A percentile compares a stretch with the other conserved stretches of the same genome.
phyloP scores from a whole-genome alignment of 2,888 invertebrate species.

The Bellardia bayeri region DNA sequence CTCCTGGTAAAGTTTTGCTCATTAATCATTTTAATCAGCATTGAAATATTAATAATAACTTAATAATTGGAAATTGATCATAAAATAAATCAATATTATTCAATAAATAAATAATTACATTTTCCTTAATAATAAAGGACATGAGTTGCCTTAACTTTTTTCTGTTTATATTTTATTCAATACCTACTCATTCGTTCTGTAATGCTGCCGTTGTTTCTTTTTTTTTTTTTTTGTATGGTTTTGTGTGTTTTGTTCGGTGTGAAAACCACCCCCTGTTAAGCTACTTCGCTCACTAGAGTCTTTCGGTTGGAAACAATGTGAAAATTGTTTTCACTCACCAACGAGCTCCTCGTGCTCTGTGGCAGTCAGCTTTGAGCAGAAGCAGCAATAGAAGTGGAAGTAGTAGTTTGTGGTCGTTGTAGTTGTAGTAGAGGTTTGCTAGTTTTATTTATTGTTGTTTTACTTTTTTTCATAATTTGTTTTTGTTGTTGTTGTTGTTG shows the following conservation, averaged over 20 bases:
- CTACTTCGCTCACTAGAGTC: slow-evolving; percentile 7
- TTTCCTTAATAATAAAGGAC: neutral
- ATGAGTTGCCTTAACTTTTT: slow-evolving; percentile 4
- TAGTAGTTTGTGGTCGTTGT: slow-evolving; percentile 19
- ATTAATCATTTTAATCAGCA: neutral
- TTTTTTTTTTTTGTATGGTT: too few species aligned
- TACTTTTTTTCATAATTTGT: neutral
- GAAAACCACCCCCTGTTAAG: slow-evolving; percentile 48
- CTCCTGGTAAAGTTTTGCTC: neutral
- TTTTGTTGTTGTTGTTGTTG: too few species aligned
- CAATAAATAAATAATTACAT: neutral
- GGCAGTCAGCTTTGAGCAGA: neutral
- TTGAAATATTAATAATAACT: neutral
- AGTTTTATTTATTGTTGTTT: slow-evolving; percentile 20
- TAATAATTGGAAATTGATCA: slow-evolving; percentile 2
- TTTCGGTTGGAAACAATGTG: slow-evolving; percentile 33
- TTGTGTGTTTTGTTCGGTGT: neutral
- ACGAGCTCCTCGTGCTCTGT: slow-evolving; percentile 23
- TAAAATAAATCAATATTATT: neutral
- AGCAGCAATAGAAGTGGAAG: slow-evolving; percentile 2
- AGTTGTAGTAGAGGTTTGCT: neutral
- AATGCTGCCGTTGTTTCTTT: neutral
- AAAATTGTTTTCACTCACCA: slow-evolving; percentile 1
- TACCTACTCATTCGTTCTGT: slow-evolving; percentile 4
- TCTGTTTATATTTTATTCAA: slow-evolving; percentile 16